Evolutionary conservation across 1,140 invertebrate species (phyloP).

Genomic region (Arctopsyche grandis): DNA sequence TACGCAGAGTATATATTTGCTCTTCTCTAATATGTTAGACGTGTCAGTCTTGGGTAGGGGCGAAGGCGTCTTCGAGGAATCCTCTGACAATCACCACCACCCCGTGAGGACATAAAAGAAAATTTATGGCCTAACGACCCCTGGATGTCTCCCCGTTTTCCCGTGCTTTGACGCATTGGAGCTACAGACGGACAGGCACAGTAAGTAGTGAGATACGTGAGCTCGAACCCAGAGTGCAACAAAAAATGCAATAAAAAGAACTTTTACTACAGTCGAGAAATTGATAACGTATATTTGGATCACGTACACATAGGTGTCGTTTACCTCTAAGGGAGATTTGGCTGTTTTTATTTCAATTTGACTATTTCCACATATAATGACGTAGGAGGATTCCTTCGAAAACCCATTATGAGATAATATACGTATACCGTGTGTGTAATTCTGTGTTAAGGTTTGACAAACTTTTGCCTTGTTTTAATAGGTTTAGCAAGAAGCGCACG

Average conservation of each 20-base stretch:
- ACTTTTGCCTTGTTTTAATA: too few species aligned
- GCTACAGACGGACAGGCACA: not conserved
- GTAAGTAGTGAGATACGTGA: slow-evolving; percentile 12
- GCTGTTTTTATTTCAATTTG: too few species aligned
- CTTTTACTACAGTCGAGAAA: not conserved
- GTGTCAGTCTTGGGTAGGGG: not conserved
- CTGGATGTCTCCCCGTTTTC: slow-evolving; percentile 20
- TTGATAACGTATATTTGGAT: slow-evolving; percentile 27
- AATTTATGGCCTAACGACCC: slow-evolving; percentile 49
- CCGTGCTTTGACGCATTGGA: slow-evolving; percentile 22
- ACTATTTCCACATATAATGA: too few species aligned
- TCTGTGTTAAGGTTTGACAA: too few species aligned
- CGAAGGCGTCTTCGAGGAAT: slow-evolving; percentile 16
- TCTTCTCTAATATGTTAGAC: slow-evolving; percentile 26
- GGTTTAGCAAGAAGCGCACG: too few species aligned
- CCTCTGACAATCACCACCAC: slow-evolving; percentile 47
- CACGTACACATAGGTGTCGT: slow-evolving; percentile 13
- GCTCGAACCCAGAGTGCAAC: not conserved
- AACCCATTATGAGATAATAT: too few species aligned
- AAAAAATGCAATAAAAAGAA: not conserved
- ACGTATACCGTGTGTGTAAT: too few species aligned
- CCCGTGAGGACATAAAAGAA: slow-evolving; percentile 49
- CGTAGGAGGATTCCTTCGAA: too few species aligned
- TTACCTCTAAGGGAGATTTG: not conserved
- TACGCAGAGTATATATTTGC: not conserved